These are phyloP conservation scores for Crypturellus undulatus DNA, from an alignment of 2,113 vertebrate genomes.

Conservation along the genomic window DNA sequence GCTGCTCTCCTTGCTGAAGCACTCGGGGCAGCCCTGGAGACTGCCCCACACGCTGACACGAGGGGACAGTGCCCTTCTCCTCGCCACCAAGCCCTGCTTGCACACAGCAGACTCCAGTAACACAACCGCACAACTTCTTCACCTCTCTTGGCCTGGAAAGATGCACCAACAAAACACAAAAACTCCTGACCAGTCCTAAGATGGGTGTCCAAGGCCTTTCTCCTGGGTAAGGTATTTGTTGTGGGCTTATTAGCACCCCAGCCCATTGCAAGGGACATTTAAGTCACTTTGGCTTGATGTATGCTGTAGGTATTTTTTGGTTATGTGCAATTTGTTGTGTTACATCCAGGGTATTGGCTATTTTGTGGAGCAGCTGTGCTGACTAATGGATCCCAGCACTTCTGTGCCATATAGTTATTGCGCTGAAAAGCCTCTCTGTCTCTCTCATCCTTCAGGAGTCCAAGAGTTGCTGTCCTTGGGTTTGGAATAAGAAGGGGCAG, in stretches of 20 bases:
- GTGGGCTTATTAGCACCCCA: slow-evolving; percentile 50
- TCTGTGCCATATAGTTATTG: slow-evolving; percentile 56
- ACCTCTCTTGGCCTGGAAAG: background rate
- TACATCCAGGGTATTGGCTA: slow-evolving; percentile 57
- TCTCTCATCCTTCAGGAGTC: slow-evolving; percentile 63
- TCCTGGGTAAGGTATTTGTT: slow-evolving; percentile 27
- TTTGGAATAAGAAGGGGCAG: slow-evolving; percentile 49
- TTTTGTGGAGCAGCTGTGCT: slow-evolving; percentile 63
- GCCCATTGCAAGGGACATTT: slow-evolving; percentile 26
- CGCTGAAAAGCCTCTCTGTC: slow-evolving; percentile 63
- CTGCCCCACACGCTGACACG: accelerated
- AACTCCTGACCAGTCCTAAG: slow-evolving; percentile 13
- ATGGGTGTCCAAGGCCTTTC: slow-evolving; percentile 58
- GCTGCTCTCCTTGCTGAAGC: background rate
- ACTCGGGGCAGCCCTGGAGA: background rate
- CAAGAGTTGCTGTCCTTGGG: slow-evolving; percentile 65
- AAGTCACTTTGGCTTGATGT: slow-evolving; percentile 65
- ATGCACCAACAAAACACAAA: background rate
- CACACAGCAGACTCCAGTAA: background rate
- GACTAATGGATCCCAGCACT: slow-evolving; percentile 68
- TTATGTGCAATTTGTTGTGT: slow-evolving; percentile 73
- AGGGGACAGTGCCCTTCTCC: background rate
- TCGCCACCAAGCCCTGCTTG: background rate
- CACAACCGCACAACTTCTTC: background rate
- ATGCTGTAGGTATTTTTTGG: slow-evolving; percentile 71